These are phyloP conservation scores for Ptychobarbus kaznakovi DNA, from an alignment of 2,797 vertebrate species.

Conservation along the genomic window DNA sequence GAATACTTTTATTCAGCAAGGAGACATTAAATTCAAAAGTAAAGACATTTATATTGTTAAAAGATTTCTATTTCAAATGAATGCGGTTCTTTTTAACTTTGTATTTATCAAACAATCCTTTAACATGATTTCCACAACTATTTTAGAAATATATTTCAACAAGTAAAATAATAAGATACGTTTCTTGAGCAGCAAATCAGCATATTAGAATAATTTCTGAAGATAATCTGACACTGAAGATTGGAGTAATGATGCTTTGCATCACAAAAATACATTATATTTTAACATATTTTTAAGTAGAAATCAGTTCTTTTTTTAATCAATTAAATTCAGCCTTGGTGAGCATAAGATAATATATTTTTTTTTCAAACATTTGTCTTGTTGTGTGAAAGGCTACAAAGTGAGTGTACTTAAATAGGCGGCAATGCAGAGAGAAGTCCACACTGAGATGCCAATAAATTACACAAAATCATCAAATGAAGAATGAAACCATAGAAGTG, in stretches of 20 bases:
- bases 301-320: neutral
- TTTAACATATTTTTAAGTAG: neutral
- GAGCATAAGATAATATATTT: neutral
- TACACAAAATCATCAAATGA: neutral
- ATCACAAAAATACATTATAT: neutral
- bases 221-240: neutral
- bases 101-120: too few relatives aligned
- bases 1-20: neutral
- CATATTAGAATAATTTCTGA: neutral
- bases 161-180: neutral
- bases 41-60: neutral
- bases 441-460: neutral
- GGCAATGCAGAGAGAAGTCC: neutral
- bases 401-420: neutral
- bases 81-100: too few relatives aligned
- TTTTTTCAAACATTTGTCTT: neutral
- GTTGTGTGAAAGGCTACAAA: too few relatives aligned
- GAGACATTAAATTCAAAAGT: neutral
- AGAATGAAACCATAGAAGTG: constrained; percentile 18
- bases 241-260: neutral
- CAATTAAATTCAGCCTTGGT: neutral
- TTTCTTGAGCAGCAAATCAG: neutral
- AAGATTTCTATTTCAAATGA: too few relatives aligned
- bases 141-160: too few relatives aligned
- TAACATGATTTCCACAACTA: too few relatives aligned